Percentiles rank a stretch among this genome's conserved stretches.
Conservation (phyloP, 2,888 invertebrate genomes). For the Rhamphomyia laevipes region DNA sequence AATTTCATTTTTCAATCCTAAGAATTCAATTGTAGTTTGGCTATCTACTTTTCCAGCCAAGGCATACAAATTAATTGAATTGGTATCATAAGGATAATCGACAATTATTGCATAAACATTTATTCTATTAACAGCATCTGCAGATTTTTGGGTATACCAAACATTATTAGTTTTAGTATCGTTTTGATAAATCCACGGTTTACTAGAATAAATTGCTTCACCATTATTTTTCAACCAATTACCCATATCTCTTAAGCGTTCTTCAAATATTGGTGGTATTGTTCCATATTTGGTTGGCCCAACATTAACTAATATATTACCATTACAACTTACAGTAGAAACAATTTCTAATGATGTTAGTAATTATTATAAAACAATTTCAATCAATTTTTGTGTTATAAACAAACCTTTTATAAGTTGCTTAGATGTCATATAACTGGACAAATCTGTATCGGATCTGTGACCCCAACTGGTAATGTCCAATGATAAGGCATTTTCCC, state of each 20-base stretch:
- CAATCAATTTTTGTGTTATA: too few relatives aligned
- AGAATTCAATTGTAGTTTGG: slow-evolving; percentile 36
- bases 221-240: slow-evolving; percentile 74
- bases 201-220: slow-evolving; percentile 68
- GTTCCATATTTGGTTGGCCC: slow-evolving; percentile 85
- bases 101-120: slow-evolving; percentile 56
- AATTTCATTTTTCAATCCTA: slow-evolving; percentile 35
- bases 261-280: slow-evolving; percentile 76
- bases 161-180: slow-evolving; percentile 57
- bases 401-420: slow-evolving; percentile 59
- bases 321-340: slow-evolving; percentile 73
- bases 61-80: slow-evolving; percentile 40
- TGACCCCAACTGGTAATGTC: slow-evolving; percentile 82
- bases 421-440: slow-evolving; percentile 52
- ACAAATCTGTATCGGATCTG: slow-evolving; percentile 55
- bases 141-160: slow-evolving; percentile 58
- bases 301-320: slow-evolving; percentile 53
- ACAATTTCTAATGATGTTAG: too few relatives aligned
- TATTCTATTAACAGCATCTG: slow-evolving; percentile 22
- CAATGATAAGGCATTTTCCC: slow-evolving; percentile 92
- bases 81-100: slow-evolving; percentile 52
- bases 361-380: too few relatives aligned
- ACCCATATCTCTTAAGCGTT: slow-evolving; percentile 66
- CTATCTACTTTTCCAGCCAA: slow-evolving; percentile 28
- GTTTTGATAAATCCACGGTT: slow-evolving; percentile 73